Percentiles rank a stretch among this genome's conserved stretches.
Conservation (phyloP, 2,888 invertebrate species). For the Pteria penguin region DNA sequence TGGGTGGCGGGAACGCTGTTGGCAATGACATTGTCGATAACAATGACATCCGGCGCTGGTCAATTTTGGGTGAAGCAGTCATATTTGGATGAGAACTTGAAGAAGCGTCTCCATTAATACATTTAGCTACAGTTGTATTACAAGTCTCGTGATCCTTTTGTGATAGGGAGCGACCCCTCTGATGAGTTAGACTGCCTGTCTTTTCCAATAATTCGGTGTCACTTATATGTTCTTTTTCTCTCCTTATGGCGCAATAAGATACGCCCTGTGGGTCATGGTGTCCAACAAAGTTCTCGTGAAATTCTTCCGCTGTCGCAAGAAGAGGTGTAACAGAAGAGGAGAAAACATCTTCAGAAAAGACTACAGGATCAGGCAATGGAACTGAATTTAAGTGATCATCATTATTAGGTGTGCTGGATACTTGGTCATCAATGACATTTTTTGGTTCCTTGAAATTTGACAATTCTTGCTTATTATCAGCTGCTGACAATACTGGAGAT, state of each 20-base stretch:
- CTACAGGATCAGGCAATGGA: background rate
- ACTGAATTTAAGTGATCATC: background rate
- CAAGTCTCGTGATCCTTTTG: background rate
- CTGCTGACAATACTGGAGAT: too few relatives aligned
- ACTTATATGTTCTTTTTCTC: conserved; percentile 20
- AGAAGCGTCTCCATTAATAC: background rate
- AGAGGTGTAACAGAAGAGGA: background rate
- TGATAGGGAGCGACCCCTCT: background rate
- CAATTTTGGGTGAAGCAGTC: background rate
- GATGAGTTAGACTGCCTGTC: conserved; percentile 13
- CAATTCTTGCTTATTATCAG: background rate
- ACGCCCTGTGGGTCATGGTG: conserved; percentile 37
- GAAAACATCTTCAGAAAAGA: background rate
- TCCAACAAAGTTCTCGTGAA: conserved; percentile 5
- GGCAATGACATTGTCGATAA: conserved; percentile 44
- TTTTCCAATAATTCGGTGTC: background rate
- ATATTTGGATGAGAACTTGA: background rate
- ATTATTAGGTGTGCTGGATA: background rate
- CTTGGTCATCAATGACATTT: background rate
- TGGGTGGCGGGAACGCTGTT: conserved; percentile 49
- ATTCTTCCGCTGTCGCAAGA: background rate
- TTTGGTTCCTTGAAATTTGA: background rate
- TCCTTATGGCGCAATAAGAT: conserved; percentile 33
- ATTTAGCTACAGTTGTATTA: background rate
- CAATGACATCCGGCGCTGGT: conserved; percentile 11